A percentile compares a stretch with the other conserved stretches of the same genome.
These are phyloP conservation scores for Limosa lapponica DNA, from an alignment of 2,797 vertebrate genomes.

Conservation along the genomic window DNA sequence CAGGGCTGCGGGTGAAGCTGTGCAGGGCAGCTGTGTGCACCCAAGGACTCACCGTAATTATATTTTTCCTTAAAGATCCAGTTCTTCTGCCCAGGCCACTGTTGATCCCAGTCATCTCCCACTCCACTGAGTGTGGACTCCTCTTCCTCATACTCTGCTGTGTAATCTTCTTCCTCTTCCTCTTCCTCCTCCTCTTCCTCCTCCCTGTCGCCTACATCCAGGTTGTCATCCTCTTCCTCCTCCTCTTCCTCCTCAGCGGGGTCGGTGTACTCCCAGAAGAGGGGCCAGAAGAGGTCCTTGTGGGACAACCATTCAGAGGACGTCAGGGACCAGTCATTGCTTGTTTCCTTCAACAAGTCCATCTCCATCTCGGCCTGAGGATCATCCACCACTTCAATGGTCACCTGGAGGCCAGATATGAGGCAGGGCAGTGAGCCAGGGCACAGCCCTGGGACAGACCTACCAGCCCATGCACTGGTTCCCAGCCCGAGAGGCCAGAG, in stretches of 20 bases:
- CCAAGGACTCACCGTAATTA: conserved; percentile 81
- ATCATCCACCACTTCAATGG: conserved; percentile 87
- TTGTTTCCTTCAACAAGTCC: conserved; percentile 85
- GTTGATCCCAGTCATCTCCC: conserved; percentile 75
- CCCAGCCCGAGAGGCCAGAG: background rate
- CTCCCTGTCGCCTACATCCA: conserved; percentile 67
- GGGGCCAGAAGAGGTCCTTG: conserved; percentile 88
- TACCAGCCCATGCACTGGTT: background rate
- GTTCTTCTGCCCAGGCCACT: conserved; percentile 76
- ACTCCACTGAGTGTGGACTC: conserved; percentile 81
- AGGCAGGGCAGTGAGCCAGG: background rate
- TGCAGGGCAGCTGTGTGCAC: background rate
- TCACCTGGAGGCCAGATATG: conserved; percentile 78
- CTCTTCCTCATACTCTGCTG: conserved; percentile 81
- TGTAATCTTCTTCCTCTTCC: conserved; percentile 77
- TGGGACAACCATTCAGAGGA: conserved; percentile 83
- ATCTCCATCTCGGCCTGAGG: conserved; percentile 88
- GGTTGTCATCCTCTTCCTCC: conserved; percentile 78
- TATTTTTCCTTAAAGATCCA: conserved; percentile 83
- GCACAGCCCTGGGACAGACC: background rate
- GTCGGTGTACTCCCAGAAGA: conserved; percentile 89
- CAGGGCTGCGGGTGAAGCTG: background rate
- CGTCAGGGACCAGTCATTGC: conserved; percentile 82
- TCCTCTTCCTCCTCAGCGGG: conserved; percentile 75
- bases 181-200: conserved; percentile 57